Evolutionary conservation across 23 tunicate genomes (phyloP), one percentile per base, ranked within the genome.

Genomic region (Trididemnum miniatum): DNA sequence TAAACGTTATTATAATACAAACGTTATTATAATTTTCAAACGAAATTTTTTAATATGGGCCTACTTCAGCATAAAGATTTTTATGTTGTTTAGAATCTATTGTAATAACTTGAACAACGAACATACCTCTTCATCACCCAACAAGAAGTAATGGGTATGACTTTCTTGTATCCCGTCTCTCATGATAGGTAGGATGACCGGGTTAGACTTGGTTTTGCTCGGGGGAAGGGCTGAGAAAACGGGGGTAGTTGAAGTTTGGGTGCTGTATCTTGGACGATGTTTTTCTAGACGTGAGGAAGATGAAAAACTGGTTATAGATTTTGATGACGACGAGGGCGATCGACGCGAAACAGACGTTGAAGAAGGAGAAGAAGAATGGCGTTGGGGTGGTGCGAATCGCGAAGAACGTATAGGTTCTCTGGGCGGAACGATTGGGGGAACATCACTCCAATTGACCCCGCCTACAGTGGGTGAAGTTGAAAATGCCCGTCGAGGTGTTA

Each of bases 211-310:
- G 0, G 80, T 80, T 59, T 72, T 52, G 35, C 80, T 78, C 0
- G 93, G 93, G n/a, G 92, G 92, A 23, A 88, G 33, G 2, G 93
- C 93, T 1, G 92, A 88, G 59, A 93, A 88, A 25, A 92, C 89
- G 18, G 97, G 59, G 51, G 82, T 81, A 7, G 91, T 87, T 25
- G 86, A 87, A 28, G 91, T 39, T 67, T 80, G 86, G 2, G 72
- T 54, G 34, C 35, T 79, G 34, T 77, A 65, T 33, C 79, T 86
- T 60, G 84, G 62, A 1, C 67, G 35, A 5, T 34, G 25, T 31
- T 30, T 52, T 38, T 72, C 49, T 3, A 40, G 2, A 15, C 35
- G 72, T 1, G 63, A 32, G 27, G 71, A 57, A 18, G 67, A 29
- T 1, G 74, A 65, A 51, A 80, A 65, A 64, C 73, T 27, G 24